Evolutionary conservation across 2,797 vertebrate genomes (phyloP).

Genomic region (Mormyrus proboscirostris): DNA sequence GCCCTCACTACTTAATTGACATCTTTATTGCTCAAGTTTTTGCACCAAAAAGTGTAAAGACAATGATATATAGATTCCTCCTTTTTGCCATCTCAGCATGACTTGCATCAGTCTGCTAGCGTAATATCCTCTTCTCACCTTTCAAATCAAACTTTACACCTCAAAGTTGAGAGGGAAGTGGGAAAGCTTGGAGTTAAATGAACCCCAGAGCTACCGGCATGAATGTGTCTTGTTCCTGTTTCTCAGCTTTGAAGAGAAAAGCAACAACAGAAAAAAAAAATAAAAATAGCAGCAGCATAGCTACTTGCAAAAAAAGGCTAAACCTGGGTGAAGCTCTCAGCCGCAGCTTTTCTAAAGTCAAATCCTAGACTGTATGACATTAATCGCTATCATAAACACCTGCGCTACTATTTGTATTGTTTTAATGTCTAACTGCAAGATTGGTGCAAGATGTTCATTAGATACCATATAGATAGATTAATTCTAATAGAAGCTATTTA

Average conservation of each 20-base stretch:
- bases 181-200: neutral
- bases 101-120: neutral
- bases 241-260: conserved; percentile 4
- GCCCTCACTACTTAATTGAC: neutral
- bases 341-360: neutral
- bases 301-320: neutral
- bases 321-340: neutral
- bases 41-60: neutral
- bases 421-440: neutral
- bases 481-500: neutral
- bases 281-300: neutral
- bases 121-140: conserved; percentile 20
- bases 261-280: neutral
- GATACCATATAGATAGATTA: neutral
- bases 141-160: conserved; percentile 16
- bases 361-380: neutral
- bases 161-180: conserved; percentile 12
- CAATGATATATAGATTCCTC: neutral
- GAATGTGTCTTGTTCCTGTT: conserved; percentile 10
- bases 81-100: neutral
- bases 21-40: neutral
- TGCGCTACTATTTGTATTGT: neutral
- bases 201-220: neutral
- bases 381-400: neutral
- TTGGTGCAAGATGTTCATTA: neutral